A percentile compares a stretch with the other conserved stretches of the same genome.
These are phyloP conservation scores for Lucilia sericata DNA, from an alignment of 1,140 invertebrate species.

Conservation along the genomic window DNA sequence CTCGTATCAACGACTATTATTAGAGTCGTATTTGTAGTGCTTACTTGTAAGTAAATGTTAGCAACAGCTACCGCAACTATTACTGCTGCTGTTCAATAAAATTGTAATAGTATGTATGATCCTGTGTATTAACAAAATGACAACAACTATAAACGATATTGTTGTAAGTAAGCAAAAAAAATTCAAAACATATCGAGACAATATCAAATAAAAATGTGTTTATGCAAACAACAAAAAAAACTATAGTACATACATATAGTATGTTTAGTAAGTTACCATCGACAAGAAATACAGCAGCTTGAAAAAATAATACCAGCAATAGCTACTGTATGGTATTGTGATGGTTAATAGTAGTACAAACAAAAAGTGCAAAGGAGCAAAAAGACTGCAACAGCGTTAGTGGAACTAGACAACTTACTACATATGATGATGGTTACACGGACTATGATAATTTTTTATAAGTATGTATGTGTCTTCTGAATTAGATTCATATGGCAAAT, in stretches of 20 bases:
- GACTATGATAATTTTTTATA: too few relatives aligned
- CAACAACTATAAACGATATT: slow-evolving; percentile 24
- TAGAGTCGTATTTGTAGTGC: too few relatives aligned
- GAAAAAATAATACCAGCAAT: background rate
- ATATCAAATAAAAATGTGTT: slow-evolving; percentile 28
- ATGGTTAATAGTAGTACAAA: background rate
- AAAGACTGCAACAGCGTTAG: background rate
- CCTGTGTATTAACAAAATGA: slow-evolving; percentile 23
- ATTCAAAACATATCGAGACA: slow-evolving; percentile 5
- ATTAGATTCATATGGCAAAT: background rate
- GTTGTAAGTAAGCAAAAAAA: background rate
- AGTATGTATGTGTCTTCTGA: background rate
- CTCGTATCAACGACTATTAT: too few relatives aligned
- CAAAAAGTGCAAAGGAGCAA: slow-evolving; percentile 12
- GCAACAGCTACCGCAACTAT: too few relatives aligned
- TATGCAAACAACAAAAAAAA: background rate
- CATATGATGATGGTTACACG: background rate
- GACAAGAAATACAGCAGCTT: background rate
- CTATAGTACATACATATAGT: too few relatives aligned
- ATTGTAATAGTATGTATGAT: slow-evolving; percentile 8
- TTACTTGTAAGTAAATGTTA: too few relatives aligned
- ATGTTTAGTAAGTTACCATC: background rate
- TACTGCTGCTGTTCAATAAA: background rate
- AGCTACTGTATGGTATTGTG: background rate
- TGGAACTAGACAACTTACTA: background rate